phyloP scores from a whole-genome alignment of 2,888 invertebrate genomes.

The Oscheius sp. region DNA sequence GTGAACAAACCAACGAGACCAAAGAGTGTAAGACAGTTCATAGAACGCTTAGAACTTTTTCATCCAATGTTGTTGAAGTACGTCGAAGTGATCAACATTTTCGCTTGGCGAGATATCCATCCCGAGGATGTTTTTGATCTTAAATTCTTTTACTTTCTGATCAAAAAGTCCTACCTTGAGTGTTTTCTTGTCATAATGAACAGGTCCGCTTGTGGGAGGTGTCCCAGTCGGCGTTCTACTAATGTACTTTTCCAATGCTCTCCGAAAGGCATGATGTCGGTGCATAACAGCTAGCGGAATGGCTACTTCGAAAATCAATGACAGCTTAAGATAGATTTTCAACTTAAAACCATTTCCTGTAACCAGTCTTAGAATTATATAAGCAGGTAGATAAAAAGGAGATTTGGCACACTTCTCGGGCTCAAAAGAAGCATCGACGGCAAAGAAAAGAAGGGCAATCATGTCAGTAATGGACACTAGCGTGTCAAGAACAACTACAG shows the following conservation, averaged over 20 bases:
- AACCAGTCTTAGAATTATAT: slow-evolving; percentile 44
- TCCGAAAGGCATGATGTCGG: slow-evolving; percentile 26
- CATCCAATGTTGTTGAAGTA: slow-evolving; percentile 36
- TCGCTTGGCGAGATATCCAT: slow-evolving; percentile 37
- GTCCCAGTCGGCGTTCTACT: background rate
- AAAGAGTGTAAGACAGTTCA: background rate
- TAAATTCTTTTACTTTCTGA: background rate
- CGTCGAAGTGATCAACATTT: slow-evolving; percentile 34
- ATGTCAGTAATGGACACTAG: slow-evolving; percentile 45
- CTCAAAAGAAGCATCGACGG: slow-evolving; percentile 45
- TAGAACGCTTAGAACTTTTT: slow-evolving; percentile 17
- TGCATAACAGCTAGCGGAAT: slow-evolving; percentile 18
- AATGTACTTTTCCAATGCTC: slow-evolving; percentile 24
- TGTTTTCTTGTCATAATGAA: slow-evolving; percentile 21
- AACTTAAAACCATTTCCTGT: background rate
- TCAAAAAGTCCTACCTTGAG: background rate
- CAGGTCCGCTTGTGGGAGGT: background rate
- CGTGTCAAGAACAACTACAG: slow-evolving; percentile 47
- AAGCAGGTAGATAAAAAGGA: slow-evolving; percentile 37
- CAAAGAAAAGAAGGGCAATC: slow-evolving; percentile 39
- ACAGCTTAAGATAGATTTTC: background rate
- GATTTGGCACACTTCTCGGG: slow-evolving; percentile 35
- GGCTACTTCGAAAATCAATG: slow-evolving; percentile 16
- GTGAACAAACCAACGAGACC: background rate
- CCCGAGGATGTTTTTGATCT: slow-evolving; percentile 36